Evolutionary conservation across 2,888 invertebrate species (phyloP), one percentile per base, ranked within the genome.

Genomic region (Tanypteryx hageni): DNA sequence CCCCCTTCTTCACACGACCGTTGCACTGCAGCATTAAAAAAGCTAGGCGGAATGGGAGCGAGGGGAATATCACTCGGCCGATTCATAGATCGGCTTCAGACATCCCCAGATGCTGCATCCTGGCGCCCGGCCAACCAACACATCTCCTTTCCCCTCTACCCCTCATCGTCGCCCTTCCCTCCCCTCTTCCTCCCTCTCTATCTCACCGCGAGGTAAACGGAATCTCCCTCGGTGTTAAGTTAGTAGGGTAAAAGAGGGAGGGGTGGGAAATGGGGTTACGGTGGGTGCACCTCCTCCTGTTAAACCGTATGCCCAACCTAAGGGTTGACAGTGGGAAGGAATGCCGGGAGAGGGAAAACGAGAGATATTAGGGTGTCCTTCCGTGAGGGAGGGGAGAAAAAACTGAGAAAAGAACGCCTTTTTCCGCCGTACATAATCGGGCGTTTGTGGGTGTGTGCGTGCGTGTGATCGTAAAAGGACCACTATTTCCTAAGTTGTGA

Each of bases 61-160:
- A 9, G 59, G 59, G 31, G 86, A 57, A 86, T 76, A 76, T 76
- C 76, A 2, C 68, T 68, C 31, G 86, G 61, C 89, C 89, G 64
- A 89, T 64, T 89, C 89, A 89, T 89, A 64, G 89, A 68, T 89
- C 89, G 57, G 59, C 31, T 59, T 86, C 86, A 86, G 86, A 86
- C 86, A 86, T 89, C 89, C 64, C 89, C 89, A 89, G 89, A 89
- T 89, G 89, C 89, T 89, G 89, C 89, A 89, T 89, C 31, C 89
- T 89, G 89, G 89, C 89, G 18, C 7, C 16, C 44, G n/a, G 89
- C 89, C 89, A 89, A 89, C n/a, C 44, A 13, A n/a, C 57, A 13
- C 16, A 16, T 16, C 56, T n/a, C n/a, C 44, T 14, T 2, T n/a
- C 83, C 9, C 18, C 56, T n/a, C 56, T n/a, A 14, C 9, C n/a